These are phyloP conservation scores for Spilogale gracilis DNA, from an alignment of 2,113 vertebrate species.

Conservation along the genomic window DNA sequence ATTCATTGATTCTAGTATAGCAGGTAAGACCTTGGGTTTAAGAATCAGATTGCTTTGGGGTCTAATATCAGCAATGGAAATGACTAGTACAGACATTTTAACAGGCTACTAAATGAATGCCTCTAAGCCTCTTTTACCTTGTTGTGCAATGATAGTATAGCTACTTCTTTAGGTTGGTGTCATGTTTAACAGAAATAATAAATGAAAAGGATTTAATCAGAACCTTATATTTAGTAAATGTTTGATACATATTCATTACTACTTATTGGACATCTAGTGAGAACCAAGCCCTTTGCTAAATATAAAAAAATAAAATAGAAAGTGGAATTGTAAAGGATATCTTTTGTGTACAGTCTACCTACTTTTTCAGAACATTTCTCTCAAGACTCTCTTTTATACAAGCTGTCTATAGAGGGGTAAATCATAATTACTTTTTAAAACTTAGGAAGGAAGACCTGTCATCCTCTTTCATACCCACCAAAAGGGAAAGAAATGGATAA, in stretches of 20 bases:
- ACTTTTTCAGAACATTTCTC: background rate
- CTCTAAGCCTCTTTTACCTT: background rate
- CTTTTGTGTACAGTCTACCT: background rate
- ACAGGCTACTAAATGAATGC: background rate
- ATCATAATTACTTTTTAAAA: background rate
- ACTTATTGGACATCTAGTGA: background rate
- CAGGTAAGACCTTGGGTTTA: background rate
- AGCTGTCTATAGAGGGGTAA: background rate
- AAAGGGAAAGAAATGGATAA: background rate
- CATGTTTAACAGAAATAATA: background rate
- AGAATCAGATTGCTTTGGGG: background rate
- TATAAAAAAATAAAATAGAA: background rate
- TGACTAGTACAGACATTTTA: background rate
- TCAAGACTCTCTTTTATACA: background rate
- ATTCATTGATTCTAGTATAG: background rate
- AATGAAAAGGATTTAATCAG: background rate
- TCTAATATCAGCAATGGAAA: background rate
- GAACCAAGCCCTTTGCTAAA: background rate
- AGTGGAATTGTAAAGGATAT: background rate
- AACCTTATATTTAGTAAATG: background rate
- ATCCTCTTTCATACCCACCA: background rate
- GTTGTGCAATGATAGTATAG: background rate
- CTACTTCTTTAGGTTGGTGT: background rate
- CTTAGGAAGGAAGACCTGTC: background rate
- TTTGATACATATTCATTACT: background rate